Percentiles rank a stretch among this genome's conserved stretches.
Evolutionary conservation across 1,140 invertebrate species (phyloP).

Genomic region (Anoplophora glabripennis): DNA sequence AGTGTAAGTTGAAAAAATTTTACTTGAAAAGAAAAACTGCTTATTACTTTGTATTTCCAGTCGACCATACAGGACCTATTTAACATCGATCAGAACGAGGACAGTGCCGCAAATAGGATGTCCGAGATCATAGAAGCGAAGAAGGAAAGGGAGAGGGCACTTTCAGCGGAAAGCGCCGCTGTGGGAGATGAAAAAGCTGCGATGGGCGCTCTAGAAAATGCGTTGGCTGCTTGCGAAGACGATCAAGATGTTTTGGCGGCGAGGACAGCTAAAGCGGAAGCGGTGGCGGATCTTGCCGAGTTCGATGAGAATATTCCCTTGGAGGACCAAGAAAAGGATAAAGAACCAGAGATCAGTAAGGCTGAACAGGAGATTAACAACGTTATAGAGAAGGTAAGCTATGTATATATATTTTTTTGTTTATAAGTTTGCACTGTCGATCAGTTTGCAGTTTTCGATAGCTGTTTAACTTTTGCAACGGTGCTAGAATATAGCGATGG

Average conservation of each 20-base stretch:
- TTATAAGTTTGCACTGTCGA: constrained; percentile 17
- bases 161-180: constrained; percentile 21
- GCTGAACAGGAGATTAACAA: constrained; percentile 80
- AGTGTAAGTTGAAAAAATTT: constrained; percentile 60
- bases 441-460: constrained; percentile 20
- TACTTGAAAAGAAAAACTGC: not conserved
- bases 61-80: constrained; percentile 92
- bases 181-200: constrained; percentile 58
- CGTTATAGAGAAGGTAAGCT: constrained; percentile 74
- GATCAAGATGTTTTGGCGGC: constrained; percentile 91
- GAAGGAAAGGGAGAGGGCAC: constrained; percentile 51
- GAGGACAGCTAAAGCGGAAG: constrained; percentile 86
- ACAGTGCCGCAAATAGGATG: constrained; percentile 59
- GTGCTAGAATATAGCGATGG: constrained; percentile 24
- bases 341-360: constrained; percentile 67
- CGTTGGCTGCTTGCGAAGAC: constrained; percentile 90
- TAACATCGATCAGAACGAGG: constrained; percentile 68
- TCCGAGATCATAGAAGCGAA: constrained; percentile 57
- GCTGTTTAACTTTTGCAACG: constrained; percentile 26
- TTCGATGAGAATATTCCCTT: constrained; percentile 97
- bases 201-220: constrained; percentile 72
- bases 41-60: constrained; percentile 50
- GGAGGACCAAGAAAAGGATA: constrained; percentile 62
- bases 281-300: constrained; percentile 89
- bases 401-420: not conserved